phyloP scores from a whole-genome alignment of 2,888 invertebrate species.

The Nemotelus nigrinus region DNA sequence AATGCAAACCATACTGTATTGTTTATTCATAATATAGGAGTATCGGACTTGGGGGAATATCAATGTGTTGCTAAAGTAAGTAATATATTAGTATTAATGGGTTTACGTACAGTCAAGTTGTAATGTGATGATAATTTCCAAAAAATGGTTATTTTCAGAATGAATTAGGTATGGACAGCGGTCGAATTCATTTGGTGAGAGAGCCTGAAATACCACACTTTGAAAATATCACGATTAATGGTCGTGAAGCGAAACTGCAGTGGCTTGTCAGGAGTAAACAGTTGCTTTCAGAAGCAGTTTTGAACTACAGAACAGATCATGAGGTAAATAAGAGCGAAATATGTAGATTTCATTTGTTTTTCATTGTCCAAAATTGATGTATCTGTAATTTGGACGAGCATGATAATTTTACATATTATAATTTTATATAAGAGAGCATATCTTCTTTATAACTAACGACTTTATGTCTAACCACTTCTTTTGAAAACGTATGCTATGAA shows the following conservation, averaged over 20 bases:
- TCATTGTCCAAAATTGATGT: too few relatives aligned
- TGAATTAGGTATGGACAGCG: conserved; percentile 57
- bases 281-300: conserved; percentile 60
- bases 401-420: too few relatives aligned
- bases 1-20: conserved; percentile 68
- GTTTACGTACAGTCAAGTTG: not conserved
- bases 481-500: too few relatives aligned
- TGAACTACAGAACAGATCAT: conserved; percentile 59
- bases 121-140: too few relatives aligned
- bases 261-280: conserved; percentile 62
- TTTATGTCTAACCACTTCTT: too few relatives aligned
- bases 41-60: conserved; percentile 78
- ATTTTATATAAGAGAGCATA: too few relatives aligned
- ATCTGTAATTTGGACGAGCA: too few relatives aligned
- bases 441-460: too few relatives aligned
- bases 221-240: conserved; percentile 57
- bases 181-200: conserved; percentile 57
- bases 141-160: conserved; percentile 53
- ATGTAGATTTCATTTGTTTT: not conserved
- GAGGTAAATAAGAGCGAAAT: conserved; percentile 55
- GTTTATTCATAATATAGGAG: conserved; percentile 72
- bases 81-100: conserved; percentile 61
- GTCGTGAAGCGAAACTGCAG: conserved; percentile 57
- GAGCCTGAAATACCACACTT: conserved; percentile 62
- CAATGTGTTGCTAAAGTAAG: conserved; percentile 70